Evolutionary conservation across 2,113 vertebrate species (phyloP).

Genomic region (Hepsetus odoe): DNA sequence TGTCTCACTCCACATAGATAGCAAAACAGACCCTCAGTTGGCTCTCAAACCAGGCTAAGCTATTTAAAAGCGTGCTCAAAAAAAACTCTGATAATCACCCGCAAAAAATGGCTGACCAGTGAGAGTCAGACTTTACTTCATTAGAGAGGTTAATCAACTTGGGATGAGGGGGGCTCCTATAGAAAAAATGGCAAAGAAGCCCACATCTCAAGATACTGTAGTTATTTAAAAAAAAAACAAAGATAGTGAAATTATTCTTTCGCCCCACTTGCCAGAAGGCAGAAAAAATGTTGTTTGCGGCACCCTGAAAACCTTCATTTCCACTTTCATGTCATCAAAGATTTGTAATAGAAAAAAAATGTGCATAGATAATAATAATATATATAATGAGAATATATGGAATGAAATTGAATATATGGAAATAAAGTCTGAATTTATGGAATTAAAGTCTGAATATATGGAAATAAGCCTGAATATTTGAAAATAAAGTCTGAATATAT

Average conservation of each 20-base stretch:
- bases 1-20: conserved; percentile 49
- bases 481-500: too few species aligned
- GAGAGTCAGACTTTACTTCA: conserved; percentile 9
- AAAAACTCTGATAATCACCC: conserved; percentile 40
- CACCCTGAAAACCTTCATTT: too few species aligned
- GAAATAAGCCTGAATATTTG: too few species aligned
- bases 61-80: conserved; percentile 45
- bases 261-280: conserved; percentile 8
- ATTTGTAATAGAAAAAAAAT: too few species aligned
- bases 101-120: conserved; percentile 31
- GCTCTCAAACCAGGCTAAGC: conserved; percentile 27
- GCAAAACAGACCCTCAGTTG: conserved; percentile 20
- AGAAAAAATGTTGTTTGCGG: not conserved
- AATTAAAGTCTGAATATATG: too few species aligned
- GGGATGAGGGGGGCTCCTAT: conserved; percentile 14
- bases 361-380: too few species aligned
- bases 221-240: conserved; percentile 40
- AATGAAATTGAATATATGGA: too few species aligned
- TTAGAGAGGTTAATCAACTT: conserved; percentile 53
- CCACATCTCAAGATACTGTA: conserved; percentile 31
- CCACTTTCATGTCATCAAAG: too few species aligned
- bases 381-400: too few species aligned
- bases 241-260: conserved; percentile 18
- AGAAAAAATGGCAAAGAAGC: conserved; percentile 25
- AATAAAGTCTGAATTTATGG: too few species aligned